Conservation (phyloP, 2,888 invertebrate genomes). For the Slavum lentiscoides region DNA sequence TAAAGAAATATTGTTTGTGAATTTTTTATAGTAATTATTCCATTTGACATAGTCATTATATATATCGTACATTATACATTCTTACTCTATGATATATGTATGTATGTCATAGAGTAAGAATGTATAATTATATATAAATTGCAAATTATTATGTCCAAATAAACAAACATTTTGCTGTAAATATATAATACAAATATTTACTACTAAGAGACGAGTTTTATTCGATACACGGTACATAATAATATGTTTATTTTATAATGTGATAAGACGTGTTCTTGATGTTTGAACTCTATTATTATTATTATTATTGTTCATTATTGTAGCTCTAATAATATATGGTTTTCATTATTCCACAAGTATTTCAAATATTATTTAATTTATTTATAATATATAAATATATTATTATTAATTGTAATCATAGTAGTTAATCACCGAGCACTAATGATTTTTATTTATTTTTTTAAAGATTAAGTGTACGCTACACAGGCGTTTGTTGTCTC, state of each 20-base stretch:
- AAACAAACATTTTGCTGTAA: slow-evolving; percentile 2
- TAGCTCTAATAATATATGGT: slow-evolving; percentile 7
- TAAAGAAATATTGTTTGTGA: not conserved
- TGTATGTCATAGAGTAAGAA: too few relatives aligned
- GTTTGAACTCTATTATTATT: not conserved
- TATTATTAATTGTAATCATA: slow-evolving; percentile 6
- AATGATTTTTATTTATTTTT: not conserved
- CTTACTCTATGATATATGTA: too few relatives aligned
- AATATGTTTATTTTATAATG: slow-evolving; percentile 28
- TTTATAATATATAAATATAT: not conserved
- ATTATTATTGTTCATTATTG: not conserved
- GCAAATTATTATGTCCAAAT: not conserved
- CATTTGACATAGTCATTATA: not conserved
- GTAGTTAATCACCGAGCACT: not conserved
- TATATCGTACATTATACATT: too few relatives aligned
- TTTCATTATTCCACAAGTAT: slow-evolving; percentile 1
- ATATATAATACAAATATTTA: slow-evolving; percentile 2
- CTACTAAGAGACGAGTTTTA: slow-evolving; percentile 9
- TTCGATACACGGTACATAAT: slow-evolving; percentile 34
- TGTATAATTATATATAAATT: too few relatives aligned
- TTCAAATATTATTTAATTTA: slow-evolving; percentile 10
- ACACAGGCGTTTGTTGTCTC: too few relatives aligned
- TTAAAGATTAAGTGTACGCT: not conserved
- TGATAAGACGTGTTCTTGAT: slow-evolving; percentile 35
- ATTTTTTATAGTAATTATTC: slow-evolving; percentile 3